Percentiles rank a stretch among this genome's conserved stretches.
Conservation (phyloP, 2,888 invertebrate species). For the Cheilosia soror region DNA sequence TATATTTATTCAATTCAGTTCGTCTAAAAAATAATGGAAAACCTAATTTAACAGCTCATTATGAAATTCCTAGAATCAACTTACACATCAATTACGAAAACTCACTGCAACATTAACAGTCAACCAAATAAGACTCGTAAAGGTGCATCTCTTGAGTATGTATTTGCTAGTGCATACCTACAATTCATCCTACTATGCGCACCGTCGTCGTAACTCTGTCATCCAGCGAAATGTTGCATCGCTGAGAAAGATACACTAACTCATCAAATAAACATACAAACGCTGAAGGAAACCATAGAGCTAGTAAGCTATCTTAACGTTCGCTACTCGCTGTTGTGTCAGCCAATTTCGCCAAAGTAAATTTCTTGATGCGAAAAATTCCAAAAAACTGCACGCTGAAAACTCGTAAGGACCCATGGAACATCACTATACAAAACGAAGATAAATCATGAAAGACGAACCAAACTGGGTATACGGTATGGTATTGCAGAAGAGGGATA, state of each 20-base stretch:
- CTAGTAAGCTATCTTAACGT: conserved; percentile 27
- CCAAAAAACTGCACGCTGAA: conserved; percentile 39
- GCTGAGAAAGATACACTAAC: conserved; percentile 40
- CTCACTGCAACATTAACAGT: conserved; percentile 5
- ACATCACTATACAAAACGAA: conserved; percentile 48
- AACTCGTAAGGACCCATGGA: conserved; percentile 41
- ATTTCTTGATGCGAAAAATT: conserved; percentile 55
- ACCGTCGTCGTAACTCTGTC: background rate
- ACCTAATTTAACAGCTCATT: conserved; percentile 3
- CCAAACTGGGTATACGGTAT: conserved; percentile 1
- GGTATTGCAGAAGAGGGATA: conserved; percentile 17
- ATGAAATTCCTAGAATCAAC: conserved; percentile 2
- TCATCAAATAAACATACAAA: conserved; percentile 58
- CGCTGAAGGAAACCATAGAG: conserved; percentile 34
- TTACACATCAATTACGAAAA: conserved; percentile 1
- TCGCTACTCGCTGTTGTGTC: conserved; percentile 2
- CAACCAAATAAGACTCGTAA: background rate
- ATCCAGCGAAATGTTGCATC: conserved; percentile 36
- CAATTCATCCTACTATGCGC: background rate
- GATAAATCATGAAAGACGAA: conserved; percentile 50
- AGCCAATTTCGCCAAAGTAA: conserved; percentile 25
- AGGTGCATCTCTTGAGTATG: conserved; percentile 8
- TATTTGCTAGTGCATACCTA: background rate
- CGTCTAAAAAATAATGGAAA: background rate
- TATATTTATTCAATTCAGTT: background rate